These are phyloP conservation scores for Benthosema pterotum DNA, from an alignment of 2,797 vertebrate species.

Conservation along the genomic window DNA sequence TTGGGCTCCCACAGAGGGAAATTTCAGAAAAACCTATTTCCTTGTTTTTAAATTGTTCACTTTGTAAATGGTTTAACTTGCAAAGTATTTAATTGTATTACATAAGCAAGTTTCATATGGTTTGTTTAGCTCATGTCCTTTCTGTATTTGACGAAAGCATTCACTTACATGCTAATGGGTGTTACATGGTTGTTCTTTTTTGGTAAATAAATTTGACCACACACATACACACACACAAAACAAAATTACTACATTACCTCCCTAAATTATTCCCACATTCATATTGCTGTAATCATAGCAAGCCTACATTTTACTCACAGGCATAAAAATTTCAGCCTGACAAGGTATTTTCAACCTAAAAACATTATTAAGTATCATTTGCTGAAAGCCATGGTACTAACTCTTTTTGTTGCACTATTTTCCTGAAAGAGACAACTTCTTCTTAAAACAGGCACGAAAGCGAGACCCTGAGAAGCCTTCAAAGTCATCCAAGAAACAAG, in stretches of 20 bases:
- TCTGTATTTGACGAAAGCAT: neutral
- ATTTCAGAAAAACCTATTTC: neutral
- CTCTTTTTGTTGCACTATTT: slow-evolving; percentile 99
- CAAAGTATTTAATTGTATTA: neutral
- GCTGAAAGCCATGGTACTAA: slow-evolving; percentile 92
- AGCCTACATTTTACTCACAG: slow-evolving; percentile 9
- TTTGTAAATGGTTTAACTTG: neutral
- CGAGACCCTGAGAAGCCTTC: slow-evolving; percentile 91
- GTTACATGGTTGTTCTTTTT: neutral
- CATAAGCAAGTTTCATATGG: neutral
- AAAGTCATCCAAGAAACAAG: slow-evolving; percentile 89
- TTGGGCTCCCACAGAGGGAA: neutral
- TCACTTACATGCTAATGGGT: neutral
- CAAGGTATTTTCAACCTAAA: slow-evolving; percentile 62
- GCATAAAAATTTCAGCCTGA: slow-evolving; percentile 71
- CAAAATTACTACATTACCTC: too few species aligned
- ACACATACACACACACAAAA: too few species aligned
- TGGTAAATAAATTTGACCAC: too few species aligned
- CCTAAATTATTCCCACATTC: slow-evolving; percentile 6
- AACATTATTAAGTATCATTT: slow-evolving; percentile 65
- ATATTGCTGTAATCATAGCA: slow-evolving; percentile 10
- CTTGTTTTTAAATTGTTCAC: neutral
- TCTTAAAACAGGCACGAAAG: slow-evolving; percentile 99
- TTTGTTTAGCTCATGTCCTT: neutral
- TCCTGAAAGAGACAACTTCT: slow-evolving; percentile 99